Evolutionary conservation across 2,797 vertebrate species (phyloP), one percentile per base, ranked within the genome.

Genomic region (Notamacropus eugenii): DNA sequence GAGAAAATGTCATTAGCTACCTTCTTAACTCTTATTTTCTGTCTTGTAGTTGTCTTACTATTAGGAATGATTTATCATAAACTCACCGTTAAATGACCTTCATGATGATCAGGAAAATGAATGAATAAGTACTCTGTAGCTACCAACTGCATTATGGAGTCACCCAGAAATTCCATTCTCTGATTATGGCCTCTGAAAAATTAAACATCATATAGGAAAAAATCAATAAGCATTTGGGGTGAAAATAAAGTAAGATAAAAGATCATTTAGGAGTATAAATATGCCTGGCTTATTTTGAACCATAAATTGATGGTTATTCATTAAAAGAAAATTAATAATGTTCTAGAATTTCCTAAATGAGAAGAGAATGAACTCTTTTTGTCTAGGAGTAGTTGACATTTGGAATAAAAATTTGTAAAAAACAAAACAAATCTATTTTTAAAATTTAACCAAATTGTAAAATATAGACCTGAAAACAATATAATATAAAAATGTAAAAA

Each of bases 61-160:
- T 94, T 97, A 11, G 95, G 6, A 94, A 59, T 97, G 96, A 98
- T 1, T 95, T 96, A 98, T 97, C 90, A 93, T 82, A 95, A 74
- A 97, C 99, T 99, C 98, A 99, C 99, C 95, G 99, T 99, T 98
- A 99, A 98, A 98, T 99, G 99, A 97, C 99, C 99, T 98, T 99
- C 99, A 10, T 99, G 99, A 98, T 99, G 99, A 98, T 99, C 99
- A 0, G 99, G 99, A 97, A 99, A 99, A 98, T 99, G 99, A 98
- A 99, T 99, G 98, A 99, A 99, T 98, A 99, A 99, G 98, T 99
- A 99, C 96, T 99, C 99, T 0, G 99, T 99, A 97, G 99, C 99
- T 95, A 99, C 99, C 97, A 99, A 98, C 98, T 99, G 99, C 99
- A 99, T 99, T 98, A 99, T 99, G 28, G 99, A 99, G 98, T 99